Percentiles rank a stretch among this genome's conserved stretches.
Evolutionary conservation across 1,140 invertebrate species (phyloP).

Genomic region (Hormaphis cornu): DNA sequence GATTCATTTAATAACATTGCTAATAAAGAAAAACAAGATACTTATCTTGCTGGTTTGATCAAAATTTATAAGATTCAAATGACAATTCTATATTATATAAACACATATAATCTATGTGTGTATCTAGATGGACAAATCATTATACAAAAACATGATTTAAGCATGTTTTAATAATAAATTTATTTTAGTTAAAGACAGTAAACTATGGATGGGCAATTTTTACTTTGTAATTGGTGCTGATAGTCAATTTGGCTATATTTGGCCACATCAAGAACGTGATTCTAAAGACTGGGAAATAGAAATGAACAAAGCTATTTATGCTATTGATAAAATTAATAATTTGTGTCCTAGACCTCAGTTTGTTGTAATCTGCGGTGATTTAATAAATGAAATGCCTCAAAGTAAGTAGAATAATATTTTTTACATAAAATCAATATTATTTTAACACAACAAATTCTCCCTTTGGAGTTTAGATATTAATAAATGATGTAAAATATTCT

Average conservation of each 20-base stretch:
- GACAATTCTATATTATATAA: background rate
- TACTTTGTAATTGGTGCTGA: slow-evolving; percentile 50
- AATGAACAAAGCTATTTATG: slow-evolving; percentile 41
- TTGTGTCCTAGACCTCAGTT: slow-evolving; percentile 48
- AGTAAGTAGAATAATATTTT: slow-evolving; percentile 39
- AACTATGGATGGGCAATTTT: slow-evolving; percentile 40
- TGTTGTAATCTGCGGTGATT: slow-evolving; percentile 51
- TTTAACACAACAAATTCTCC: no score
- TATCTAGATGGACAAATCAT: background rate
- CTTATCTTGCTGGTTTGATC: no score
- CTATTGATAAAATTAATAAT: slow-evolving; percentile 45
- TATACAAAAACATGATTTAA: background rate
- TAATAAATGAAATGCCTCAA: slow-evolving; percentile 46
- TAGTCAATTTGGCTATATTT: slow-evolving; percentile 48
- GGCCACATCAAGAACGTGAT: slow-evolving; percentile 41
- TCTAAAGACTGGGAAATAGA: slow-evolving; percentile 46
- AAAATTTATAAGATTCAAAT: background rate
- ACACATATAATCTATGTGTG: no score
- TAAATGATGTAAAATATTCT: no score
- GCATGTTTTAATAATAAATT: background rate
- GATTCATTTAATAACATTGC: no score
- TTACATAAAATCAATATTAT: no score
- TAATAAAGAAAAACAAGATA: no score
- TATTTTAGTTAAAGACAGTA: slow-evolving; percentile 33
- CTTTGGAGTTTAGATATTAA: no score